A percentile compares a stretch with the other conserved stretches of the same genome.
Conservation (phyloP, 2,113 vertebrate genomes). For the Leptobrachium leishanense region DNA sequence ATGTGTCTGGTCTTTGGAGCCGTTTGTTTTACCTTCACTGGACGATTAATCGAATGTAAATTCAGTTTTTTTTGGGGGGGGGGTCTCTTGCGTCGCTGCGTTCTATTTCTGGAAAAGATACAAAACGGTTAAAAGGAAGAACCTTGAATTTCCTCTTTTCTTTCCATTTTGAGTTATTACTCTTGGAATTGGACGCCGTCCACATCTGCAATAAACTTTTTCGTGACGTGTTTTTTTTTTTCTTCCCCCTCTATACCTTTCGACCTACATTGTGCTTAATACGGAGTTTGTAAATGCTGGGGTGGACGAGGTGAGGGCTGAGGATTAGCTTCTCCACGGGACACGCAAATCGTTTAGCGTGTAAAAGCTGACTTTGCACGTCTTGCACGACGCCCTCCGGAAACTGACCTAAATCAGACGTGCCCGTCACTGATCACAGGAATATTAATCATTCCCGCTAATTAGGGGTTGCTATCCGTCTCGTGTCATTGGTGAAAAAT, state of each 20-base stretch:
- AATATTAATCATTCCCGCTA: slow-evolving; percentile 41
- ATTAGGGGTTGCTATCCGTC: slow-evolving; percentile 40
- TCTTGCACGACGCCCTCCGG: neutral
- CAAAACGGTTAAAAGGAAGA: neutral
- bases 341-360: slow-evolving; percentile 10
- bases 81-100: too few species aligned
- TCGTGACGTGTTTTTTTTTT: slow-evolving; percentile 31
- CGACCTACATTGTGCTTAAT: slow-evolving; percentile 35
- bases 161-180: slow-evolving; percentile 5
- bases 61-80: too few species aligned
- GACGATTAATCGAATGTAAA: too few species aligned
- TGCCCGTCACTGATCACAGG: slow-evolving; percentile 39
- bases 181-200: slow-evolving; percentile 26
- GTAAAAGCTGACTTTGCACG: slow-evolving; percentile 37
- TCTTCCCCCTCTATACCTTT: slow-evolving; percentile 9
- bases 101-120: neutral
- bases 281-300: slow-evolving; percentile 21
- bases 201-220: slow-evolving; percentile 34
- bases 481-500: slow-evolving; percentile 41
- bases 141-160: neutral
- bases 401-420: slow-evolving; percentile 39
- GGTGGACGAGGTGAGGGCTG: slow-evolving; percentile 20
- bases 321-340: slow-evolving; percentile 22
- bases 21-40: too few species aligned
- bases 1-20: too few species aligned